Conservation (phyloP, 2,113 vertebrate species). For the Apodemus sylvaticus region DNA sequence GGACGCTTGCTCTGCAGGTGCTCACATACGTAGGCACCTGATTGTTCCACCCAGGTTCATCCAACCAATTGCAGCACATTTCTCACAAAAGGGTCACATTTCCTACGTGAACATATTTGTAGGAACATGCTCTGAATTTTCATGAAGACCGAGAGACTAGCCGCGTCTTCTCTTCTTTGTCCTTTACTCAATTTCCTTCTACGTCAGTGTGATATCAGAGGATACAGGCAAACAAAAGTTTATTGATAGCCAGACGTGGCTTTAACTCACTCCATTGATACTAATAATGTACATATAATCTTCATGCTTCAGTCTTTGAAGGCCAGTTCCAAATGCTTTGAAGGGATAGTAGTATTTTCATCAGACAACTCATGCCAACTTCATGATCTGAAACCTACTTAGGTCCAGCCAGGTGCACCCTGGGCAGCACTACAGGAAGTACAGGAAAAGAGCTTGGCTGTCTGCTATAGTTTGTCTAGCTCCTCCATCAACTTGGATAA, state of each 20-base stretch:
- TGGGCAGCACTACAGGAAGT: neutral
- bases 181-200: neutral
- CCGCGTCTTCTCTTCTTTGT: neutral
- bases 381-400: neutral
- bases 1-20: neutral
- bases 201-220: neutral
- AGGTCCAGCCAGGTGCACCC: neutral
- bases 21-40: neutral
- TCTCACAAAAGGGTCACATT: neutral
- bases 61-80: neutral
- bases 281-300: neutral
- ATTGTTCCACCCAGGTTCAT: neutral
- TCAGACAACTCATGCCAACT: neutral
- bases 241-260: neutral
- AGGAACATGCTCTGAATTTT: neutral
- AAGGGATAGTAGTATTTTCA: neutral
- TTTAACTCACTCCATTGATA: neutral
- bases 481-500: neutral
- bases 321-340: neutral
- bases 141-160: neutral
- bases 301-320: neutral
- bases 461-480: neutral
- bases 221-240: neutral
- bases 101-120: neutral
- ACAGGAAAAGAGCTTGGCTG: neutral